Percentiles rank a stretch among this genome's conserved stretches.
These are phyloP conservation scores for Onychostruthus taczanowskii DNA, from an alignment of 2,113 vertebrate genomes.

Conservation along the genomic window DNA sequence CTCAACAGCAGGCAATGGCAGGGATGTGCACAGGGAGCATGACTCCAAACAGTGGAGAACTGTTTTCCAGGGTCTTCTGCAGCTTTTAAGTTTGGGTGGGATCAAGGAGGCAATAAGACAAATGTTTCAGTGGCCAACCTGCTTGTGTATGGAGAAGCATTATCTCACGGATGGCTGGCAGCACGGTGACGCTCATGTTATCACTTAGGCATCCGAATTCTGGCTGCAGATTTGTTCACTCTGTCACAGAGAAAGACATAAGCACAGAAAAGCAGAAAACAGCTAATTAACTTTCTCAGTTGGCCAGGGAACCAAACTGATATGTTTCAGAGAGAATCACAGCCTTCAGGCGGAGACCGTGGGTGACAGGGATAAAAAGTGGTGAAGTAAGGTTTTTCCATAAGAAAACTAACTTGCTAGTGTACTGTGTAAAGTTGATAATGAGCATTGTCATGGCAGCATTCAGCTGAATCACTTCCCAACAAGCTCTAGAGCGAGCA, in stretches of 20 bases:
- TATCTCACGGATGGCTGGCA: fast-evolving
- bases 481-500: background rate
- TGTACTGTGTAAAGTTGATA: background rate
- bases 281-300: conserved; percentile 25
- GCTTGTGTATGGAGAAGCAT: background rate
- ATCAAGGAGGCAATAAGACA: background rate
- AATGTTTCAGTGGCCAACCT: background rate
- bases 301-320: background rate
- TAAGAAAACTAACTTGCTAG: background rate
- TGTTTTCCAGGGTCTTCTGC: background rate
- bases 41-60: fast-evolving
- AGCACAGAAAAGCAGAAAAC: background rate
- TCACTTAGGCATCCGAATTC: background rate
- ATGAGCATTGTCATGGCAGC: background rate
- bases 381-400: background rate
- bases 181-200: background rate
- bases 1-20: fast-evolving
- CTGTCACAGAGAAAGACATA: background rate
- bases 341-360: background rate
- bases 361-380: background rate
- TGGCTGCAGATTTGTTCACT: background rate
- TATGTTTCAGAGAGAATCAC: background rate
- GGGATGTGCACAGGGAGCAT: background rate
- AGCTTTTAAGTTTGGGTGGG: background rate
- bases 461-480: background rate